Conservation (phyloP, 1,140 invertebrate genomes). For the Zaprionus kolodkinae region DNA sequence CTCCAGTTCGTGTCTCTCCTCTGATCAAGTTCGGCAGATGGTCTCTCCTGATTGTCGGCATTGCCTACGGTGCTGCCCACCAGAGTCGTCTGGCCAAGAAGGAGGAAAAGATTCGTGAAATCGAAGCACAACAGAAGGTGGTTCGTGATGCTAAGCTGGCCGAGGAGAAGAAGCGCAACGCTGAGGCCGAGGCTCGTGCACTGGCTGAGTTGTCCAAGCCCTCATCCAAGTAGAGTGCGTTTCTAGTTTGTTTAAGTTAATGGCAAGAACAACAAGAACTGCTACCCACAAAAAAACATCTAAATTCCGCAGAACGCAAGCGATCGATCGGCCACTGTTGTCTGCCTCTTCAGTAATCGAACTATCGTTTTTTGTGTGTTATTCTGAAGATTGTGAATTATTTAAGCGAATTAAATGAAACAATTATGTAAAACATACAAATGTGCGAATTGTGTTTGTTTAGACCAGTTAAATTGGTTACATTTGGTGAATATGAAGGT, state of each 20-base stretch:
- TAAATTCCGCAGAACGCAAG: conserved; percentile 38
- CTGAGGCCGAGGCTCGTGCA: conserved; percentile 82
- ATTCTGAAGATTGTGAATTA: conserved; percentile 43
- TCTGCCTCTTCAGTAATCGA: conserved; percentile 27
- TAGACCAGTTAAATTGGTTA: background rate
- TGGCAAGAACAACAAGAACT: conserved; percentile 11
- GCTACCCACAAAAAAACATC: conserved; percentile 40
- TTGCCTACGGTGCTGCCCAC: conserved; percentile 89
- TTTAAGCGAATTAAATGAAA: conserved; percentile 52
- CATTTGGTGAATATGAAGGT: background rate
- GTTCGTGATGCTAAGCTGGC: conserved; percentile 89
- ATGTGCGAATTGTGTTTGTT: conserved; percentile 1
- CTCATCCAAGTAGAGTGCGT: conserved; percentile 41
- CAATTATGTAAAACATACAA: conserved; percentile 55
- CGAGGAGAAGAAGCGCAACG: conserved; percentile 87
- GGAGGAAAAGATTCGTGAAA: conserved; percentile 87
- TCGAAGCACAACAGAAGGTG: conserved; percentile 88
- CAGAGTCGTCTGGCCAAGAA: conserved; percentile 88
- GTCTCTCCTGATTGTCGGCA: conserved; percentile 88
- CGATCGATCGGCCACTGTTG: conserved; percentile 41
- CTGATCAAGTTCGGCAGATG: conserved; percentile 90
- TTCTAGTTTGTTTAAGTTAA: conserved; percentile 48
- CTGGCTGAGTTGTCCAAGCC: conserved; percentile 73
- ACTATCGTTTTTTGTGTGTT: conserved; percentile 49
- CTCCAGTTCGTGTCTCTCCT: conserved; percentile 89